These are phyloP conservation scores for Thysanoteuthis rhombus DNA, from an alignment of 2,888 invertebrate genomes.

Conservation along the genomic window DNA sequence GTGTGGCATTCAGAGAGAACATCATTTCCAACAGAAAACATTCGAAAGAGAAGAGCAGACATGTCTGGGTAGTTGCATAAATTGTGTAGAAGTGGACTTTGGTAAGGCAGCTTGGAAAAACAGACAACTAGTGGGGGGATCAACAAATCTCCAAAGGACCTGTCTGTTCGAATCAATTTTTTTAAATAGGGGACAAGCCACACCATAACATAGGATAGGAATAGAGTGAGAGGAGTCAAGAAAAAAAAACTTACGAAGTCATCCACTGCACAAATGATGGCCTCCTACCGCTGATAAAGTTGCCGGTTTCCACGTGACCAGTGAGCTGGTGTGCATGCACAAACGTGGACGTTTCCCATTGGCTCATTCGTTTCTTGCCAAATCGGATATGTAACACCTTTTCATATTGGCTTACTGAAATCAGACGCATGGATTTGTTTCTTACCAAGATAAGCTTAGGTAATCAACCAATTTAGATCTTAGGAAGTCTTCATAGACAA, in stretches of 20 bases:
- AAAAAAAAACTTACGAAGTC: background rate
- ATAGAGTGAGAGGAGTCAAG: background rate
- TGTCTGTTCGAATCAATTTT: background rate
- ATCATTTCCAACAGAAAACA: no score
- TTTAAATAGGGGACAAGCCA: background rate
- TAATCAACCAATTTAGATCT: no score
- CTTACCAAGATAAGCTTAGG: no score
- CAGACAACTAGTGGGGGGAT: background rate
- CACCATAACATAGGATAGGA: no score
- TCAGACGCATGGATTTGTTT: background rate
- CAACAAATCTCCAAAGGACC: background rate
- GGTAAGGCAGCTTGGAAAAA: background rate
- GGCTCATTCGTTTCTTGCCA: background rate
- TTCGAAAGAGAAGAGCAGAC: no score
- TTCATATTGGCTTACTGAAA: background rate
- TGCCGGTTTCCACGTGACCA: slow-evolving; percentile 15
- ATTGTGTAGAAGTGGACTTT: background rate
- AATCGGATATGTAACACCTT: background rate
- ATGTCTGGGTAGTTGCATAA: no score
- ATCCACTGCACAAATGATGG: background rate
- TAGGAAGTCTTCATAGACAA: no score
- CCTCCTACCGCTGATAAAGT: background rate
- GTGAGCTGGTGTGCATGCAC: background rate
- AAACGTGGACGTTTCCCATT: slow-evolving; percentile 13
- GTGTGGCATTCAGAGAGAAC: no score